Percentiles rank a stretch among this genome's conserved stretches.
Evolutionary conservation across 2,888 invertebrate species (phyloP).

Genomic region (Plebejus anna): DNA sequence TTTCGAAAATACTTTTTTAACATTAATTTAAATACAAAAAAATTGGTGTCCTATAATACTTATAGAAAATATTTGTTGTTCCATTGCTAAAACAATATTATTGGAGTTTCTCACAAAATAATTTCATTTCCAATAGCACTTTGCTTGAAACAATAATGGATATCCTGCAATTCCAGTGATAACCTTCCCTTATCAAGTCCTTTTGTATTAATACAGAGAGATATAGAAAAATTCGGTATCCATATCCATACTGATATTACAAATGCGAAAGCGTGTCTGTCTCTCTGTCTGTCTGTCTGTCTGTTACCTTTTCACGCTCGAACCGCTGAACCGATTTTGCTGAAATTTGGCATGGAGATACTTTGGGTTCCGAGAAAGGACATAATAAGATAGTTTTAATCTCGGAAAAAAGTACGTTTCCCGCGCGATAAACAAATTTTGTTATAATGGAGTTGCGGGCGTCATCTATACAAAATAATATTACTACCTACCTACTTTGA

Average conservation of each 20-base stretch:
- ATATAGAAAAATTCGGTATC: neutral
- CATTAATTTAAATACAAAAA: neutral
- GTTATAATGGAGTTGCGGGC: too few species aligned
- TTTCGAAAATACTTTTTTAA: neutral
- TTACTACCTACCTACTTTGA: too few species aligned
- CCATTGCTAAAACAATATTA: constrained; percentile 1
- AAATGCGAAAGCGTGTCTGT: too few species aligned
- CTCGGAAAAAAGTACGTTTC: too few species aligned
- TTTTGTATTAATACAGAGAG: neutral
- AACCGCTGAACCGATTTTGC: too few species aligned
- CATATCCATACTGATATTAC: neutral
- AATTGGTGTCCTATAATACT: neutral
- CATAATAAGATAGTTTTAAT: too few species aligned
- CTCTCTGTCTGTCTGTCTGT: too few species aligned
- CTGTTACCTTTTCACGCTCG: too few species aligned
- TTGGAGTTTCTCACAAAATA: constrained; percentile 13
- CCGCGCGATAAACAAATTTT: too few species aligned
- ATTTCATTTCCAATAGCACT: constrained; percentile 19
- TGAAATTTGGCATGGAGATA: too few species aligned
- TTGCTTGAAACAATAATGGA: constrained; percentile 14
- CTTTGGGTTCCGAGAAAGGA: too few species aligned
- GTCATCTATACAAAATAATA: too few species aligned
- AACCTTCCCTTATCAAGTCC: neutral
- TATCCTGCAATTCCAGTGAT: neutral
- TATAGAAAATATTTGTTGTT: neutral